phyloP scores from a whole-genome alignment of 2,888 invertebrate species.

The Cephus nigrinus region DNA sequence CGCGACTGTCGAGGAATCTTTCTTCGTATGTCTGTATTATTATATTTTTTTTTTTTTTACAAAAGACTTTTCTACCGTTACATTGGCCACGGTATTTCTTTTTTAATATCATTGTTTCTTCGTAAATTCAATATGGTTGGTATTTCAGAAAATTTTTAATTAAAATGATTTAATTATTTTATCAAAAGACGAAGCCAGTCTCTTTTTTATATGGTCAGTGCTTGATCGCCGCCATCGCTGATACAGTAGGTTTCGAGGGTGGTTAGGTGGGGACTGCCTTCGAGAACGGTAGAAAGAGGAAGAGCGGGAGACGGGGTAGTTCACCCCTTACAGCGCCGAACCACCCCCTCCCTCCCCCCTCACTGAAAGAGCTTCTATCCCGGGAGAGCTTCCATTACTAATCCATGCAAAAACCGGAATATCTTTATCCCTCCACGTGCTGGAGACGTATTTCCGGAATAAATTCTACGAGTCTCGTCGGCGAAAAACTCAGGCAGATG shows the following conservation, averaged over 20 bases:
- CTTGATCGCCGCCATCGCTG: constrained; percentile 41
- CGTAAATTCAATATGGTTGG: neutral
- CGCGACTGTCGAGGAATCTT: neutral
- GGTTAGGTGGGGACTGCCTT: constrained; percentile 9
- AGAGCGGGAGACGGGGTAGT: constrained; percentile 37
- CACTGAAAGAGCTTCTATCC: constrained; percentile 58
- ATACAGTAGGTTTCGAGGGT: constrained; percentile 28
- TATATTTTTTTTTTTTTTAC: neutral
- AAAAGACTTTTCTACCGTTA: neutral
- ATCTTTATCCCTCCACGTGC: constrained; percentile 63
- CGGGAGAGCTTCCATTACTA: constrained; percentile 65
- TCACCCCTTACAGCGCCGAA: constrained; percentile 52
- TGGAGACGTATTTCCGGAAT: constrained; percentile 65
- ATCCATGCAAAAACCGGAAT: constrained; percentile 67
- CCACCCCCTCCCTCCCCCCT: constrained; percentile 42
- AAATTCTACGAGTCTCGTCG: constrained; percentile 51
- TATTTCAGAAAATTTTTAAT: neutral
- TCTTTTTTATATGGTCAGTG: constrained; percentile 35
- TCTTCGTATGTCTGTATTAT: neutral
- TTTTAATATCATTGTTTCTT: neutral
- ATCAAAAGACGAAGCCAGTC: constrained; percentile 24
- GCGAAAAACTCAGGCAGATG: neutral
- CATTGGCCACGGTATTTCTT: neutral
- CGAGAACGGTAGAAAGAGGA: constrained; percentile 27
- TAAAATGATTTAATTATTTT: constrained; percentile 27